Conservation (phyloP, 2,888 invertebrate genomes). For the Epinotia bilunana region DNA sequence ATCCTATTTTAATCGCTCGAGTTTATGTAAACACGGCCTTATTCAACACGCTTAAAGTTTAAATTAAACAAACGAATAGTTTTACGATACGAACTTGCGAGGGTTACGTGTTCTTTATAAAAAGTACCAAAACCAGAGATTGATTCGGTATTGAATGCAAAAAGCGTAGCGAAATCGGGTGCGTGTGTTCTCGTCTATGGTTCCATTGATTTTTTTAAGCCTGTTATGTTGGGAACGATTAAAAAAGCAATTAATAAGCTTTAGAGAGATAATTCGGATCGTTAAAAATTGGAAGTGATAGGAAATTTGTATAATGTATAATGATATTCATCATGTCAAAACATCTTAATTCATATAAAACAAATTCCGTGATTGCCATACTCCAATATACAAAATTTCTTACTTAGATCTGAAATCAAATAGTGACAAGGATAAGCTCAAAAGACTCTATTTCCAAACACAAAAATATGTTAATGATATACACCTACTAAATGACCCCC, state of each 20-base stretch:
- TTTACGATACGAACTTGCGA: slow-evolving; percentile 6
- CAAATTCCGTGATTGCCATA: neutral
- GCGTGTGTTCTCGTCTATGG: slow-evolving; percentile 62
- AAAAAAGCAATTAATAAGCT: slow-evolving; percentile 34
- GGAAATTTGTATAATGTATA: neutral
- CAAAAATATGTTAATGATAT: slow-evolving; percentile 27
- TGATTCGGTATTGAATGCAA: slow-evolving; percentile 57
- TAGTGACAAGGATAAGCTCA: neutral
- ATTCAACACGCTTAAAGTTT: neutral
- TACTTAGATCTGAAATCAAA: neutral
- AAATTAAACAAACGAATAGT: neutral
- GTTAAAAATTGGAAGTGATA: neutral
- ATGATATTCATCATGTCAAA: neutral
- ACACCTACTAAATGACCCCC: slow-evolving; percentile 30
- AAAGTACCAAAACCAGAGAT: slow-evolving; percentile 39
- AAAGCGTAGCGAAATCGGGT: slow-evolving; percentile 67
- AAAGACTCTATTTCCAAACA: neutral
- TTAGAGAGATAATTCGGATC: neutral
- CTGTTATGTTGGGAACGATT: slow-evolving; percentile 28
- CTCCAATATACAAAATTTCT: neutral
- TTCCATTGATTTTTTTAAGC: slow-evolving; percentile 18
- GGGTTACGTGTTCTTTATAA: slow-evolving; percentile 10
- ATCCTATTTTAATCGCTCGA: neutral
- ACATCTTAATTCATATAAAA: neutral
- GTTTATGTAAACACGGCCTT: slow-evolving; percentile 8